Percentiles rank a stretch among this genome's conserved stretches.
Evolutionary conservation across 1,140 invertebrate species (phyloP).

Genomic region (Microplitis mediator): DNA sequence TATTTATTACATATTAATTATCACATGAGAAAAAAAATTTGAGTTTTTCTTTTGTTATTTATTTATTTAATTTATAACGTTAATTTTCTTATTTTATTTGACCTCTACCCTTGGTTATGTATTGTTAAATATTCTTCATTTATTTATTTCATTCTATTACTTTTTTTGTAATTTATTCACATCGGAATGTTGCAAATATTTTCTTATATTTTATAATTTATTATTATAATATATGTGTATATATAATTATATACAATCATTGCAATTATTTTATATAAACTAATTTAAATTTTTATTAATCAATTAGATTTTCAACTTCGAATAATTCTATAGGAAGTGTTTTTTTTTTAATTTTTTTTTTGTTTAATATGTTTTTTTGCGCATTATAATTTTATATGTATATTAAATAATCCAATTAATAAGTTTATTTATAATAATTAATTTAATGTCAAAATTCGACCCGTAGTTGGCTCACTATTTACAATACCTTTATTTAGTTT

Average conservation of each 20-base stretch:
- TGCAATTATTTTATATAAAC: too few relatives aligned
- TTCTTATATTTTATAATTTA: too few relatives aligned
- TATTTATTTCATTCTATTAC: background rate
- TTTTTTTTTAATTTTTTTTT: too few relatives aligned
- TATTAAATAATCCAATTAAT: background rate
- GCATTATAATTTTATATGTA: background rate
- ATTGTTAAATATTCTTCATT: background rate
- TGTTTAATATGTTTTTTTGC: background rate
- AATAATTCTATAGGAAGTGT: too few relatives aligned
- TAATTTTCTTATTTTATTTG: too few relatives aligned
- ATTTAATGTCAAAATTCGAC: conserved; percentile 16
- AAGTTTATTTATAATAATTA: background rate
- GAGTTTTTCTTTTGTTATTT: too few relatives aligned
- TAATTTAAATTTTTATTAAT: too few relatives aligned
- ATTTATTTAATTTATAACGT: too few relatives aligned
- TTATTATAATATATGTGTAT: background rate
- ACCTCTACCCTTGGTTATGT: too few relatives aligned
- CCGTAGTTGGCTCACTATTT: conserved; percentile 6
- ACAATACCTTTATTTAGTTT: background rate
- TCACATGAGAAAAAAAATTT: too few relatives aligned
- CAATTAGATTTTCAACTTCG: too few relatives aligned
- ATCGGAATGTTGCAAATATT: conserved; percentile 2
- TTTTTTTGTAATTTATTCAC: conserved; percentile 1
- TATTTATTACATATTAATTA: too few relatives aligned
- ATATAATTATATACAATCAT: background rate